Evolutionary conservation across 2,888 invertebrate genomes (phyloP).

Genomic region (Lasioglossum oenotherae): DNA sequence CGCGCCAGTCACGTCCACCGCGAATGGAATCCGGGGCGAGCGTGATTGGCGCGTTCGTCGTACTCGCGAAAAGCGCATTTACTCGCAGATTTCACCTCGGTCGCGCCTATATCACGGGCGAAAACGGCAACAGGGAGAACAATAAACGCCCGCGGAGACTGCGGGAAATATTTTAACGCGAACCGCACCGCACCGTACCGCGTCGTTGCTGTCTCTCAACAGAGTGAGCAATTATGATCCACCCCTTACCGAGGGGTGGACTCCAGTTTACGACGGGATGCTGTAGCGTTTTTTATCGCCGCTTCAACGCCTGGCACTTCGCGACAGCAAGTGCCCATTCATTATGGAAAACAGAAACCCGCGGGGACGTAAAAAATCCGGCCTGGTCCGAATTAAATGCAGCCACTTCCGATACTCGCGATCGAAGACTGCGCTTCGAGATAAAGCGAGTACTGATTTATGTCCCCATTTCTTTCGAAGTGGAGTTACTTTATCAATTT

Average conservation of each 20-base stretch:
- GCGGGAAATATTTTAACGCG: slow-evolving; percentile 67
- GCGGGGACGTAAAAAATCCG: neutral
- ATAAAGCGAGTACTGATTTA: neutral
- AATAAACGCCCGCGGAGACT: slow-evolving; percentile 61
- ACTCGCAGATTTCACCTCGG: slow-evolving; percentile 48
- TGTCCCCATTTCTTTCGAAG: neutral
- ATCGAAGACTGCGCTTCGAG: neutral
- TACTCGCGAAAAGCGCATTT: slow-evolving; percentile 58
- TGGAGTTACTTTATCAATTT: neutral
- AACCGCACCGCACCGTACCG: slow-evolving; percentile 7
- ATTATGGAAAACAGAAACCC: slow-evolving; percentile 32
- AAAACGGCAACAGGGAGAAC: slow-evolving; percentile 65
- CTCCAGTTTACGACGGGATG: slow-evolving; percentile 47
- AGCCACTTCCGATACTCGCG: neutral
- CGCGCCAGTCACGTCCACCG: neutral
- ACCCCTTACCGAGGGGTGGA: slow-evolving; percentile 40
- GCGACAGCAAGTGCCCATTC: slow-evolving; percentile 38
- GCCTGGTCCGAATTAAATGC: neutral
- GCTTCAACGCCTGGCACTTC: slow-evolving; percentile 44
- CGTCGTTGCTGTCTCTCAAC: slow-evolving; percentile 32
- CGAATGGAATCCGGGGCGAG: slow-evolving; percentile 9
- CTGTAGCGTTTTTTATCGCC: slow-evolving; percentile 49
- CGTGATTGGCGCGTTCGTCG: slow-evolving; percentile 64
- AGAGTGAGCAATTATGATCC: slow-evolving; percentile 65
- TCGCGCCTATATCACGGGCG: slow-evolving; percentile 53